Evolutionary conservation across 2,888 invertebrate species (phyloP).

Genomic region (Galerucella calmariensis): DNA sequence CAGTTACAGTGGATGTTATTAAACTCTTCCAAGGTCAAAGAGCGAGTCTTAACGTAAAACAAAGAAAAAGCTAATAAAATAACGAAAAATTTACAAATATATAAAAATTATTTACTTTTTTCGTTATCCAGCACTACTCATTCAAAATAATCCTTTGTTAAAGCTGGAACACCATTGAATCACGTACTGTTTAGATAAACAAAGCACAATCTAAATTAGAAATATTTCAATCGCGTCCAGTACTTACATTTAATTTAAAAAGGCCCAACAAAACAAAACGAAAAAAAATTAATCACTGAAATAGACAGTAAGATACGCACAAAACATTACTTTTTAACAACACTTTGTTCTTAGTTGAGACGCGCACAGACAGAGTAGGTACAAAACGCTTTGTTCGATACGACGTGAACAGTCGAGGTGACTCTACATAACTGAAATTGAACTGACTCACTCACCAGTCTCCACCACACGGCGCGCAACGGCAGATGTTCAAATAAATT

Average conservation of each 20-base stretch:
- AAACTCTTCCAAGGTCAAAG: slow-evolving; percentile 33
- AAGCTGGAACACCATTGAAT: slow-evolving; percentile 37
- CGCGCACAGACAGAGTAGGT: slow-evolving; percentile 18
- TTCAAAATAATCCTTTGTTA: slow-evolving; percentile 43
- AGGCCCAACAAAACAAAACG: slow-evolving; percentile 34
- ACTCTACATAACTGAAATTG: slow-evolving; percentile 44
- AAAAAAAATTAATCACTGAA: slow-evolving; percentile 33
- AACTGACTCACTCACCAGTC: slow-evolving; percentile 44
- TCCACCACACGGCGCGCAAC: slow-evolving; percentile 53
- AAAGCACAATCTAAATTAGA: slow-evolving; percentile 37
- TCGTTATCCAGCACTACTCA: slow-evolving; percentile 40
- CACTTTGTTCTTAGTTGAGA: slow-evolving; percentile 21
- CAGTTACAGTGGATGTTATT: slow-evolving; percentile 31
- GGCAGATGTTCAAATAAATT: slow-evolving; percentile 58
- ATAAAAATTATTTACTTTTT: slow-evolving; percentile 45
- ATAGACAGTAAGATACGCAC: slow-evolving; percentile 30
- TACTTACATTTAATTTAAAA: slow-evolving; percentile 40
- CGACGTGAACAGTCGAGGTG: slow-evolving; percentile 27
- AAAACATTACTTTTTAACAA: slow-evolving; percentile 32
- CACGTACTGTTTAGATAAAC: slow-evolving; percentile 41
- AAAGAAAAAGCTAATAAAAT: slow-evolving; percentile 22
- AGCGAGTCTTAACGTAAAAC: slow-evolving; percentile 22
- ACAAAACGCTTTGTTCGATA: slow-evolving; percentile 32
- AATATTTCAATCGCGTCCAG: slow-evolving; percentile 36
- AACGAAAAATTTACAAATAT: slow-evolving; percentile 30